A percentile compares a stretch with the other conserved stretches of the same genome.
phyloP scores from a whole-genome alignment of 2,797 vertebrate genomes.

The Loriculus beryllinus region DNA sequence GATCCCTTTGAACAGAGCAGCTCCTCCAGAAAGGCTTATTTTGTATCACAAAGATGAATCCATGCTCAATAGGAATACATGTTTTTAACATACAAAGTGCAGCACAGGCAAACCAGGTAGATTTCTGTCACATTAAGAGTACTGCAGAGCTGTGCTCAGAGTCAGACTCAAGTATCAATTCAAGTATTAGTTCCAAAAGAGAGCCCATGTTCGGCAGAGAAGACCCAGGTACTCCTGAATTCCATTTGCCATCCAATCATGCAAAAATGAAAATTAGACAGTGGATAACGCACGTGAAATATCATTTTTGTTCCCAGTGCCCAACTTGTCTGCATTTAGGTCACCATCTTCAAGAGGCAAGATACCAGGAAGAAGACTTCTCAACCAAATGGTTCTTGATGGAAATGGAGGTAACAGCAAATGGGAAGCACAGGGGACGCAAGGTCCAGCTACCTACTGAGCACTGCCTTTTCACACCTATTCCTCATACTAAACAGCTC shows the following conservation, averaged over 20 bases:
- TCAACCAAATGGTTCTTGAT: background rate
- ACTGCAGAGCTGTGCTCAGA: background rate
- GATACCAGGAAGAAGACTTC: background rate
- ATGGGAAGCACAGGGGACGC: fast-evolving
- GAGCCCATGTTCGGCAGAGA: background rate
- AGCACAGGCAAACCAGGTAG: background rate
- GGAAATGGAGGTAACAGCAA: background rate
- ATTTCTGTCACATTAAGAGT: background rate
- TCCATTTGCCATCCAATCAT: background rate
- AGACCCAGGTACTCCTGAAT: background rate
- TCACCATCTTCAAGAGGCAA: background rate
- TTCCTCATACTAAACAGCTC: background rate
- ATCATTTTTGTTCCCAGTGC: background rate
- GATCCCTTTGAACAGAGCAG: background rate
- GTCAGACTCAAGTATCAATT: background rate
- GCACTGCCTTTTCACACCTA: background rate
- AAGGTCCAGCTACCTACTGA: background rate
- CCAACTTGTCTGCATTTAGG: background rate
- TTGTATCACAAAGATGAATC: background rate
- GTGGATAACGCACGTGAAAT: background rate
- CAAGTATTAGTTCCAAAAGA: fast-evolving
- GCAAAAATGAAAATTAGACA: background rate
- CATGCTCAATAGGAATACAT: background rate
- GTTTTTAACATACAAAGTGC: background rate
- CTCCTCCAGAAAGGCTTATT: background rate